Conservation (phyloP, 30 jellyfish, hydroid and myxozoan genomes). For the Chrysaora quinquecirrha region DNA sequence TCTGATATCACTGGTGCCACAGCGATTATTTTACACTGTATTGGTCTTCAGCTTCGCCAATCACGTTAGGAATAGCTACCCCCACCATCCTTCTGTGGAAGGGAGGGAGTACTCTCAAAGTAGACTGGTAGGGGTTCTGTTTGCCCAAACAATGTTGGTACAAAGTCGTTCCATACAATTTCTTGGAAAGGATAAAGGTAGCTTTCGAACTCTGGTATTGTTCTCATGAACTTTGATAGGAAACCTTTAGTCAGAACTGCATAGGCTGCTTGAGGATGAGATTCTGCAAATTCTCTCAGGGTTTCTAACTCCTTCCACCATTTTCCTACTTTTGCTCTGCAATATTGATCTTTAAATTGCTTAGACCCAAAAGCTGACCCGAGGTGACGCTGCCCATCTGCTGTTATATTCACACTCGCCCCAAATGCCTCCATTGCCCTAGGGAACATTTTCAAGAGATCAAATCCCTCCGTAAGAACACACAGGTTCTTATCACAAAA, state of each 20-base stretch:
- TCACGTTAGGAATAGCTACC: background rate
- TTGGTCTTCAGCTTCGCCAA: too few relatives aligned
- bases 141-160: conserved; percentile 9
- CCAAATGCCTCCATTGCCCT: background rate
- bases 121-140: background rate
- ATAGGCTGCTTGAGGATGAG: background rate
- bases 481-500: too few relatives aligned
- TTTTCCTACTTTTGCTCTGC: background rate
- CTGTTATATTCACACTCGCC: conserved; percentile 19
- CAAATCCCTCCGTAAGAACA: too few relatives aligned
- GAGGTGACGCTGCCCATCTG: conserved; percentile 9
- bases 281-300: background rate
- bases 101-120: background rate
- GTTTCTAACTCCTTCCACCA: background rate
- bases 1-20: too few relatives aligned
- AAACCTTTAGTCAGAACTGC: conserved; percentile 15
- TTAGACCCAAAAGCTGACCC: conserved; percentile 11
- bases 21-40: too few relatives aligned
- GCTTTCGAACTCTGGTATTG: conserved; percentile 1
- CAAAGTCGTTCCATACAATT: background rate
- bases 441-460: too few relatives aligned
- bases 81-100: background rate
- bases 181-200: background rate
- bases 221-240: conserved; percentile 16
- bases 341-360: background rate